Evolutionary conservation across 2,888 invertebrate species (phyloP), one percentile per base, ranked within the genome.

Genomic region (Trissolcus japonicus): DNA sequence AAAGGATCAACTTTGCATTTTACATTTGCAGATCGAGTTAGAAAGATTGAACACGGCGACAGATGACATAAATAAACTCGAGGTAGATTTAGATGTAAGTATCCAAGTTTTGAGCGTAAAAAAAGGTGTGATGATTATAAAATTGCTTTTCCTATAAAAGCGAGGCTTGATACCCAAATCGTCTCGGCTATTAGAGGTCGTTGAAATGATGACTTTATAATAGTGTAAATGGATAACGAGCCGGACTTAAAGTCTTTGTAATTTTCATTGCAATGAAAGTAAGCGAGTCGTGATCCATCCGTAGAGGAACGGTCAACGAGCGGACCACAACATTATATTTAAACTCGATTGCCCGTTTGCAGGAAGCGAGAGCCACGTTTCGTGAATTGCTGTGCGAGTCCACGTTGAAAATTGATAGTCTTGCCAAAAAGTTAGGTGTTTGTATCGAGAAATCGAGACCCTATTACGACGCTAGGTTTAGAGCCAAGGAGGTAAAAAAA

Each of bases 11-110:
- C 9, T 35, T 16, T 51, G 51, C 57, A 60, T 65, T 54, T 4
- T 14, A 62, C 4, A 1, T 16, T 88, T 87, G 54, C 88, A 94
- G 94, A 92, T 95, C 85, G 97, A 97, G 90, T 90, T 97, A 87
- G 97, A 97, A 88, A 93, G 95, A 85, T 91, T 97, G 76, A 97
- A 97, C 89, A 94, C 94, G 83, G 95, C 96, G 25, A 97, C 97
- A 63, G 96, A 97, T 91, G 96, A 96, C 89, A 97, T 97, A 84
- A 97, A 97, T 90, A 94, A 94, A 83, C 91, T 96, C 79, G 97
- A 97, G 90, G 94, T 96, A 80, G 96, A 96, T 89, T 90, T 97
- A 83, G 97, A 97, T 89, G 93, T 94, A 89, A 92, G 92, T 90
- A 76, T 21, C 14, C 21, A 55, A 56, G 54, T 65, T 16, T 46